phyloP scores from a whole-genome alignment of 2,113 vertebrate species.

The Machaerirhynchus nigripectus region DNA sequence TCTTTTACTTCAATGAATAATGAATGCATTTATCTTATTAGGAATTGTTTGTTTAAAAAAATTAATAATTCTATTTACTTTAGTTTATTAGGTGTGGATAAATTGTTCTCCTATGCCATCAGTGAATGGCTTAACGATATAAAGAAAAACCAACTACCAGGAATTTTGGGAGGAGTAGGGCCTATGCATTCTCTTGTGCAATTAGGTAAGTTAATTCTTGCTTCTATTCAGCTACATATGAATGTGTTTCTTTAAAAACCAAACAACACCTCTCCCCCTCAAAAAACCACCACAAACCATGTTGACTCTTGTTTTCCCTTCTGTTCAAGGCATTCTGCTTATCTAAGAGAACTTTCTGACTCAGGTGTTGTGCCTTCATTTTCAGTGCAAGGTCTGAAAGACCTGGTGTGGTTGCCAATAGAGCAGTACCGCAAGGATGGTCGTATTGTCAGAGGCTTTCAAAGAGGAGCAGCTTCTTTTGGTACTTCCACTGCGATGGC shows the following conservation, averaged over 20 bases:
- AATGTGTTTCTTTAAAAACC: background rate
- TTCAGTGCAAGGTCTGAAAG: constrained; percentile 93
- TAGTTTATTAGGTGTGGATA: constrained; percentile 95
- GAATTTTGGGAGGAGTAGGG: constrained; percentile 93
- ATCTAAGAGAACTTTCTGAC: background rate
- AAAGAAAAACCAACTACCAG: constrained; percentile 95
- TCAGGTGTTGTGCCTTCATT: background rate
- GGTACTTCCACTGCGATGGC: constrained; percentile 98
- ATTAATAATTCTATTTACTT: constrained; percentile 22
- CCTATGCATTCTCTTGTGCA: constrained; percentile 97
- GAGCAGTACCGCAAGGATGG: constrained; percentile 98
- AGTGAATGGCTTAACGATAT: constrained; percentile 97
- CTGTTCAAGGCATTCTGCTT: background rate
- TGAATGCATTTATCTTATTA: background rate
- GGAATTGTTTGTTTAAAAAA: background rate
- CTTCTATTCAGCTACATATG: background rate
- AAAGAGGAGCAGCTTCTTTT: constrained; percentile 94
- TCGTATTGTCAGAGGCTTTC: constrained; percentile 91
- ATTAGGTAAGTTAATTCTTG: constrained; percentile 79
- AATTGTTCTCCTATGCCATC: constrained; percentile 91
- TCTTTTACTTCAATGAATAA: background rate
- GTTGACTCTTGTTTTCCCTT: background rate
- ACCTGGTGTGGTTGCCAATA: constrained; percentile 97
- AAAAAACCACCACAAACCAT: background rate
- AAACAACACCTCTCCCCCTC: background rate